These are phyloP conservation scores for Cladopsammia gracilis DNA, from an alignment of 64 coral and sea anemone genomes.

Conservation along the genomic window DNA sequence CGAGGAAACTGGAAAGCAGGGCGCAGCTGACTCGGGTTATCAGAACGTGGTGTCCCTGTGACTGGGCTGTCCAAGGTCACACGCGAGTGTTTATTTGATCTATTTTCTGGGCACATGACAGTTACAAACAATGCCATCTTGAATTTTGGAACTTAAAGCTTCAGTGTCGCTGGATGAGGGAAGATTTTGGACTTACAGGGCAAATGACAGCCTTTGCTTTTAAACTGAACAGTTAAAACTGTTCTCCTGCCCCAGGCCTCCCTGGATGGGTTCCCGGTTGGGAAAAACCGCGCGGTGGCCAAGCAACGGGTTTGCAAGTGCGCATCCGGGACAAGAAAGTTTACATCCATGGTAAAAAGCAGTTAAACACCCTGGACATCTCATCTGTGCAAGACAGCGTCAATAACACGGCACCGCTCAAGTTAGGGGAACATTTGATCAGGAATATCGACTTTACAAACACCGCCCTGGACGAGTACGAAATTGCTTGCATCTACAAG, in stretches of 20 bases:
- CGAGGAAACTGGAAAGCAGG: slow-evolving; percentile 58
- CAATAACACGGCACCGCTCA: slow-evolving; percentile 38
- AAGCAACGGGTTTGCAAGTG: background rate
- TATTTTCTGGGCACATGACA: too few species aligned
- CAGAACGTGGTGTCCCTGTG: slow-evolving; percentile 40
- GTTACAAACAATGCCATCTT: slow-evolving; percentile 33
- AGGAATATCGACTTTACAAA: slow-evolving; percentile 61
- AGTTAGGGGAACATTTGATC: slow-evolving; percentile 72
- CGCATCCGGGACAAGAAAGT: slow-evolving; percentile 76
- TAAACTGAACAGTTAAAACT: slow-evolving; percentile 53
- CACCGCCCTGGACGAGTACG: slow-evolving; percentile 18
- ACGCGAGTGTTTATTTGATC: slow-evolving; percentile 61
- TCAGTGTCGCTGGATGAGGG: slow-evolving; percentile 62
- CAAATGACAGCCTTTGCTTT: slow-evolving; percentile 85
- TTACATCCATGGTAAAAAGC: slow-evolving; percentile 71
- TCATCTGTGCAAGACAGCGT: slow-evolving; percentile 53
- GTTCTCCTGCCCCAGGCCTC: slow-evolving; percentile 35
- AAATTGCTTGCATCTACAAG: slow-evolving; percentile 33
- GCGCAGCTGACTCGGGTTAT: slow-evolving; percentile 79
- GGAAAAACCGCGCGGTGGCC: slow-evolving; percentile 16
- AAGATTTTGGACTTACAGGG: slow-evolving; percentile 70
- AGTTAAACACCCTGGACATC: slow-evolving; percentile 47
- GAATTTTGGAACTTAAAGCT: slow-evolving; percentile 68
- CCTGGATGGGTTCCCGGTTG: slow-evolving; percentile 39
- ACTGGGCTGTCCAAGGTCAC: slow-evolving; percentile 55